Evolutionary conservation across 2,797 vertebrate species (phyloP).

Genomic region (Coregonus sp.): DNA sequence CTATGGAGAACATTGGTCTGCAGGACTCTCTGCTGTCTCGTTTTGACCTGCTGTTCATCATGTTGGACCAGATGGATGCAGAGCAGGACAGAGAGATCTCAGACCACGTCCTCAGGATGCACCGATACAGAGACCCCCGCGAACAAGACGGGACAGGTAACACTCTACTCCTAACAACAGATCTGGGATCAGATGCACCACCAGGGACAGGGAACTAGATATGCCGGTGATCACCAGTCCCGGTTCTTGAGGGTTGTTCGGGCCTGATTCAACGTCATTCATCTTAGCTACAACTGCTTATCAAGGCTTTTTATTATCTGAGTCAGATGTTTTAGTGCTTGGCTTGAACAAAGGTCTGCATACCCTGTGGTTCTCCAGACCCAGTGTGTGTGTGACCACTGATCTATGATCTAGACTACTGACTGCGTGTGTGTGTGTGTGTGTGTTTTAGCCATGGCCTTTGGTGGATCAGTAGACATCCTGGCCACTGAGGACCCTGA

Average conservation of each 20-base stretch:
- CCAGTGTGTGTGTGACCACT: neutral
- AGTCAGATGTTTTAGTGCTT: neutral
- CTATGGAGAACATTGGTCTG: neutral
- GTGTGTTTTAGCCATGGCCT: conserved; percentile 79
- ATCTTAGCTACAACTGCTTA: too few relatives aligned
- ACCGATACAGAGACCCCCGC: neutral
- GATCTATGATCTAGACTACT: neutral
- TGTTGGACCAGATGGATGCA: neutral
- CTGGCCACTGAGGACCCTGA: conserved; percentile 91
- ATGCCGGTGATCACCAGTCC: too few relatives aligned
- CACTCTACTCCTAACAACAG: neutral
- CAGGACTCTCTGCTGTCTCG: neutral
- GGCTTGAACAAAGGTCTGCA: too few relatives aligned
- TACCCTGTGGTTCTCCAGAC: too few relatives aligned
- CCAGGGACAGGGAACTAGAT: too few relatives aligned
- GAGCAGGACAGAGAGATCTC: conserved; percentile 1
- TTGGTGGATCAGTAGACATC: conserved; percentile 88
- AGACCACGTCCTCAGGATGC: conserved; percentile 1
- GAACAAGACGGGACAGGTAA: neutral
- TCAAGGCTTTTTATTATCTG: neutral
- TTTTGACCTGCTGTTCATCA: neutral
- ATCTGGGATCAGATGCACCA: too few relatives aligned
- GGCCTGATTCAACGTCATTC: too few relatives aligned
- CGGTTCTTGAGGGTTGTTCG: too few relatives aligned
- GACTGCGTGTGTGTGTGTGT: neutral